phyloP scores from a whole-genome alignment of 2,113 vertebrate species.

The Fregata magnificens region DNA sequence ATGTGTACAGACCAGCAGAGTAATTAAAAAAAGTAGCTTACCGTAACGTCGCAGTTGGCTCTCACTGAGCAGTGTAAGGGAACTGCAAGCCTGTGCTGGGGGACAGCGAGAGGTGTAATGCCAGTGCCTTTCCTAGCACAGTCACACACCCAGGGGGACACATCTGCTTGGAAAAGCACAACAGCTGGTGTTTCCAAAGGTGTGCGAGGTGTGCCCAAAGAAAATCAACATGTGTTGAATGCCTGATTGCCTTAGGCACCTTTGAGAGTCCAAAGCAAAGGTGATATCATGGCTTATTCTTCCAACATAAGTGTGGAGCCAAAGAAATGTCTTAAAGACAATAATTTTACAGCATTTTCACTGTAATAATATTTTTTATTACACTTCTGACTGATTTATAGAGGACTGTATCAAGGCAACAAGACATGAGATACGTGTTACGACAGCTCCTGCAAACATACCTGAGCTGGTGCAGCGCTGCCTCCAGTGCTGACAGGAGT shows the following conservation, averaged over 20 bases:
- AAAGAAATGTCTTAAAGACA: not conserved
- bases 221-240: not conserved
- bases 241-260: not conserved
- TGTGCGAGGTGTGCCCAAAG: not conserved
- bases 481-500: not conserved
- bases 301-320: accelerated
- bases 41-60: not conserved
- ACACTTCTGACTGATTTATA: not conserved
- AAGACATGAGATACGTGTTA: not conserved
- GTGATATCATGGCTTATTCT: not conserved
- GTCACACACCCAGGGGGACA: accelerated
- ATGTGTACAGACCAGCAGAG: not conserved
- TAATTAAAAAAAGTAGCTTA: not conserved
- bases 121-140: not conserved
- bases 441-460: not conserved
- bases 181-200: not conserved
- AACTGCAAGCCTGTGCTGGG: not conserved
- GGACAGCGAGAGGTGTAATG: not conserved
- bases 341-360: not conserved
- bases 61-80: not conserved
- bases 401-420: not conserved
- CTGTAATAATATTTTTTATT: not conserved
- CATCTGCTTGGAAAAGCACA: not conserved
- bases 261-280: not conserved
- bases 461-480: not conserved